These are phyloP conservation scores for Sinocyclocheilus grahami DNA, from an alignment of 2,113 vertebrate genomes.

Conservation along the genomic window DNA sequence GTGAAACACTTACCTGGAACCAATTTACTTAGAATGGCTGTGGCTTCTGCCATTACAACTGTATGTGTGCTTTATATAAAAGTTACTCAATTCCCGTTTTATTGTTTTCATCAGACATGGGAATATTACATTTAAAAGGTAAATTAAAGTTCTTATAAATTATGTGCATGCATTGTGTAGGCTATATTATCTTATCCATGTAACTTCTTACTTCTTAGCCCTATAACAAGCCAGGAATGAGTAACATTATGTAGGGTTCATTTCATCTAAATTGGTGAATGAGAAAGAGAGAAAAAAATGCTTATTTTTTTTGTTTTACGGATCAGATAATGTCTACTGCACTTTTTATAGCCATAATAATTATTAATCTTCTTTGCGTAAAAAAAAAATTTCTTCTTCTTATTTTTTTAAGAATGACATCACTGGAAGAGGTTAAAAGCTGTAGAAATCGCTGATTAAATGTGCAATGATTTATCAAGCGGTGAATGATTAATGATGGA, in stretches of 20 bases:
- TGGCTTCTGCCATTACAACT: constrained; percentile 6
- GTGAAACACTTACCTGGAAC: constrained; percentile 28
- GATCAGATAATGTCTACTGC: background rate
- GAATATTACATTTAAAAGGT: background rate
- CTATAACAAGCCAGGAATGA: background rate
- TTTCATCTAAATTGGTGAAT: background rate
- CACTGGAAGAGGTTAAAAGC: no score
- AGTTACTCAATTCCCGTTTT: background rate
- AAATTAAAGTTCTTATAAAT: background rate
- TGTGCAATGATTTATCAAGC: no score
- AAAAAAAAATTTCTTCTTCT: no score
- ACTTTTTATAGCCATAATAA: background rate
- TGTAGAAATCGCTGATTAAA: no score
- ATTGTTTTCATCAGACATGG: background rate
- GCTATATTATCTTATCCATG: background rate
- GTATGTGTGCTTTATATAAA: background rate
- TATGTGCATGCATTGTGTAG: background rate
- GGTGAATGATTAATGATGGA: no score
- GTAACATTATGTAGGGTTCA: background rate
- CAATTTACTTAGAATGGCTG: constrained; percentile 16
- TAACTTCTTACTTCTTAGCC: no score
- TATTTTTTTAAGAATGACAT: no score
- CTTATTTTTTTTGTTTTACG: background rate
- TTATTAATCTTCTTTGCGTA: background rate
- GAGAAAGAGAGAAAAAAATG: background rate